phyloP scores from a whole-genome alignment of 2,797 vertebrate genomes.

The Syngnathus acus region DNA sequence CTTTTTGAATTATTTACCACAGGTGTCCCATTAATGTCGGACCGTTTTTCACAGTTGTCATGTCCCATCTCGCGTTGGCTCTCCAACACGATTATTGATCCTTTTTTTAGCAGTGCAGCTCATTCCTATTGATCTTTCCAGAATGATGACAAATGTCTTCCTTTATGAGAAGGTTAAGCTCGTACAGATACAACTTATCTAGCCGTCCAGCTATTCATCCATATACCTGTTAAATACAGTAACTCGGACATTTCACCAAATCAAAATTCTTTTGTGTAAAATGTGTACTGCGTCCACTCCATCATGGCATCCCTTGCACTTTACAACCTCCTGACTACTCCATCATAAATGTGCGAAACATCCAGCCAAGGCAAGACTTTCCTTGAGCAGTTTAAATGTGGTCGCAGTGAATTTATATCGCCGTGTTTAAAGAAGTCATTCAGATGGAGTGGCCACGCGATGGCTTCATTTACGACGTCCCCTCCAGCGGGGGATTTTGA shows the following conservation, averaged over 20 bases:
- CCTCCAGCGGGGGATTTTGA: slow-evolving; percentile 40
- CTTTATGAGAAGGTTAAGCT: slow-evolving; percentile 48
- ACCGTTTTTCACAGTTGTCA: slow-evolving; percentile 54
- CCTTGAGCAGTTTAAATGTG: slow-evolving; percentile 25
- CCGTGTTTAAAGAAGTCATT: slow-evolving; percentile 61
- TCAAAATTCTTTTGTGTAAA: slow-evolving; percentile 21
- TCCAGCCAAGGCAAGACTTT: slow-evolving; percentile 32
- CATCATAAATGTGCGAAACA: slow-evolving; percentile 51
- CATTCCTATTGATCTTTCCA: slow-evolving; percentile 83
- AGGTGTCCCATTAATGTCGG: slow-evolving; percentile 27
- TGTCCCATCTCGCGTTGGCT: slow-evolving; percentile 58
- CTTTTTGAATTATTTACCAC: neutral
- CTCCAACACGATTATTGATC: slow-evolving; percentile 84
- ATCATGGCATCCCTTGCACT: slow-evolving; percentile 38
- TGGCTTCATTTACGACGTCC: slow-evolving; percentile 48
- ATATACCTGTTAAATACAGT: neutral
- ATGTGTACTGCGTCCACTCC: slow-evolving; percentile 6
- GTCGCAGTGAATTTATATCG: slow-evolving; percentile 43
- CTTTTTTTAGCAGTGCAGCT: slow-evolving; percentile 77
- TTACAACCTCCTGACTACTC: slow-evolving; percentile 27
- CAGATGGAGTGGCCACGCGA: slow-evolving; percentile 42
- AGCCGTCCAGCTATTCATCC: neutral
- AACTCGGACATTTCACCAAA: neutral
- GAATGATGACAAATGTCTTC: slow-evolving; percentile 82
- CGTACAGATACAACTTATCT: slow-evolving; percentile 6